A percentile compares a stretch with the other conserved stretches of the same genome.
These are phyloP conservation scores for Hermaeophaga mercurialis DNA, from an alignment of 2,888 invertebrate genomes.

Conservation along the genomic window DNA sequence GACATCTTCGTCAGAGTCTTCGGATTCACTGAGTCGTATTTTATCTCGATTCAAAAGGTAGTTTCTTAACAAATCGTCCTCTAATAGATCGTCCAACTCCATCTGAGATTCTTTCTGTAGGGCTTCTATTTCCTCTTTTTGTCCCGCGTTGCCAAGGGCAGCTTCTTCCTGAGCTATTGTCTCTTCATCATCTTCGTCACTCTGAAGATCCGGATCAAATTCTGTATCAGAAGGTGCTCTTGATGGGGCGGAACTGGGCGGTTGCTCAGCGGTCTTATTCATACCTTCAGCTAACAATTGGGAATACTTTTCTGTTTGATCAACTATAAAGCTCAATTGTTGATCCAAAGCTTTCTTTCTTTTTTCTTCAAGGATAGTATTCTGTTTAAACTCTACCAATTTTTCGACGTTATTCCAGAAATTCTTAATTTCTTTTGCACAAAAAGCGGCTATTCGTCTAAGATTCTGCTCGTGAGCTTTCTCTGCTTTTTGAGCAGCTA, in stretches of 20 bases:
- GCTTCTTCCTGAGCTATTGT: constrained; percentile 87
- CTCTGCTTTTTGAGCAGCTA: constrained; percentile 87
- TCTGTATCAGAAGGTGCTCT: constrained; percentile 69
- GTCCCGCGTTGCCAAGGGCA: constrained; percentile 61
- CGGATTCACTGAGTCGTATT: constrained; percentile 58
- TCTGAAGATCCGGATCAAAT: constrained; percentile 79
- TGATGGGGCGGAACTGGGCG: constrained; percentile 60
- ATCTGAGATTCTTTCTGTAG: constrained; percentile 88
- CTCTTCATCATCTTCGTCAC: constrained; percentile 88
- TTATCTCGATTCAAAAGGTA: constrained; percentile 74
- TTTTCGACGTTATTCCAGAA: constrained; percentile 98
- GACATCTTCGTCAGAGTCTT: constrained; percentile 43
- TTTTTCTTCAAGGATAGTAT: constrained; percentile 90
- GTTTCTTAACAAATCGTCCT: constrained; percentile 77
- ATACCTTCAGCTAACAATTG: constrained; percentile 87
- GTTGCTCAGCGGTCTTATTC: constrained; percentile 62
- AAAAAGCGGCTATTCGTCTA: constrained; percentile 83
- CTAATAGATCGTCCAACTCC: constrained; percentile 85
- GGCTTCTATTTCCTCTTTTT: constrained; percentile 78
- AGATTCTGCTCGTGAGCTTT: constrained; percentile 88
- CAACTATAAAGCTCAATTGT: constrained; percentile 96
- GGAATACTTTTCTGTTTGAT: constrained; percentile 97
- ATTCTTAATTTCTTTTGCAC: constrained; percentile 90
- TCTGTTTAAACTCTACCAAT: constrained; percentile 93
- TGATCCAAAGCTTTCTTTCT: constrained; percentile 93